These are phyloP conservation scores for Enteromius anoplus DNA, from an alignment of 2,797 vertebrate genomes.

Conservation along the genomic window DNA sequence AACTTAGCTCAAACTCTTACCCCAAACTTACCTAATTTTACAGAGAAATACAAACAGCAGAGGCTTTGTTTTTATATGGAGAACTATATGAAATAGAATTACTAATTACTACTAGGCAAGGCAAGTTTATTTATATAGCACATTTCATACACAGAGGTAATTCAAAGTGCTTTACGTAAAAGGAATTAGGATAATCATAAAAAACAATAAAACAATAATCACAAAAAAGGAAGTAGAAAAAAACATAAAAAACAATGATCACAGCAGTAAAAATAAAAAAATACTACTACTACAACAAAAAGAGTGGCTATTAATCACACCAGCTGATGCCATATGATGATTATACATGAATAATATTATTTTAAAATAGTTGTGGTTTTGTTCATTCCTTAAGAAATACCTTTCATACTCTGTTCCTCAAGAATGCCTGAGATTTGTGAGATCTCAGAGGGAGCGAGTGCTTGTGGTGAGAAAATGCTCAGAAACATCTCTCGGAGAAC, in stretches of 20 bases:
- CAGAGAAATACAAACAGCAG: background rate
- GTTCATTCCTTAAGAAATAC: conserved; percentile 4
- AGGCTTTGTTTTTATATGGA: background rate
- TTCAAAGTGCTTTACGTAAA: no score
- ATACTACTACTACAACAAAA: background rate
- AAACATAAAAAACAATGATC: no score
- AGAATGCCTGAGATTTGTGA: background rate
- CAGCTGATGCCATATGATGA: background rate
- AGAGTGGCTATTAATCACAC: background rate
- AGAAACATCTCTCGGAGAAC: background rate
- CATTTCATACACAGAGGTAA: no score
- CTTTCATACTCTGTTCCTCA: background rate
- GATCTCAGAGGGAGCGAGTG: background rate
- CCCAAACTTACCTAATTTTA: no score
- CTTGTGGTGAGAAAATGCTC: background rate
- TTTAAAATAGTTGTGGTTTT: background rate
- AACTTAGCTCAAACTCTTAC: background rate
- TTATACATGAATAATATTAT: background rate
- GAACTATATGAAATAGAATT: background rate
- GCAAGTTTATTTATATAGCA: no score
- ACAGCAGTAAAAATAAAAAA: background rate
- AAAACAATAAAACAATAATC: no score
- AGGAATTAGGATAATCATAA: no score
- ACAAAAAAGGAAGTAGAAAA: no score
- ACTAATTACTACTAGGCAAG: no score